Evolutionary conservation across 2,888 invertebrate species (phyloP), one percentile per base, ranked within the genome.

Genomic region (Leucophenga maculata): DNA sequence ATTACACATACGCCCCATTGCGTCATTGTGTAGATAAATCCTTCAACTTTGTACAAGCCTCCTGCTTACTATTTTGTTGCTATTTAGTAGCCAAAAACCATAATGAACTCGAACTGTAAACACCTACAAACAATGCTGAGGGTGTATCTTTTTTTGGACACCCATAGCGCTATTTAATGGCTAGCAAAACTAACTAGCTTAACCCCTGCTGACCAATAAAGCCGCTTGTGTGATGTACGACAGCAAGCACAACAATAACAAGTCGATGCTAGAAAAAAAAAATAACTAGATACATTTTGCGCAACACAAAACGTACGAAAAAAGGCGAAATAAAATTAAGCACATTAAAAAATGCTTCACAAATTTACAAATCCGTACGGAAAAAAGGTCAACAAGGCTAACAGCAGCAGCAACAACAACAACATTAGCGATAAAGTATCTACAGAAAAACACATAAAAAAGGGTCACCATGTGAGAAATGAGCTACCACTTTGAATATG

Each of bases 261-360:
- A 57, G 46, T 57, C 66, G 16, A 32, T 20, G 54, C 18, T 22
- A 44, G 46, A 55, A 26, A 31, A 59, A 44, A 64, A 55, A 26
- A 31, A 59, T 57, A 59, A n/a, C 67, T 48, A 67, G 55, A 67
- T 59, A 67, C 67, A n/a, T 55, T 67, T 67, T 76, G 73, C 74
- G 73, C 46, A 44, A 57, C 46, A 54, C 54, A 59, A 39, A 72
- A 67, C 66, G 50, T 26, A 48, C 31, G 48, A 66, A 69, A 26
- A 26, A 26, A 26, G 69, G 55, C 74, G 73, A 78, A 80, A 77
- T 78, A 80, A 80, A 81, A 81, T 82, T 76, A 77, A 80, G 79
- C 78, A 82, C 82, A 81, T 81, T 81, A 81, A 81, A 81, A 80
- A 81, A 79, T 81, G 82, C 80, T 82, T 81, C 82, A 74, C 80